phyloP scores from a whole-genome alignment of 2,797 vertebrate species.

The Danio aesculapii region DNA sequence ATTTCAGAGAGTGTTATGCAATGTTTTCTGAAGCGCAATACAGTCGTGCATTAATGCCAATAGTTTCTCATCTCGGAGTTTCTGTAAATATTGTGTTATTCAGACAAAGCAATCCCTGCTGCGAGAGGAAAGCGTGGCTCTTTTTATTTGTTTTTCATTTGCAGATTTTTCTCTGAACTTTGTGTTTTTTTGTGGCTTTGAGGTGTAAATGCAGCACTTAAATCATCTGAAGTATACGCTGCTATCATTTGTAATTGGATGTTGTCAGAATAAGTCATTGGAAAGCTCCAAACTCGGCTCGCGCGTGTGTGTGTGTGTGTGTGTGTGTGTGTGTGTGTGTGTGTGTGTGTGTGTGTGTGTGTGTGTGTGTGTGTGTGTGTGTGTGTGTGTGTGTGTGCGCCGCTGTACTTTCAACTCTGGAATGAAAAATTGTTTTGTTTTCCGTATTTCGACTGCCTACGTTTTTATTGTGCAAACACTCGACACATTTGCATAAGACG shows the following conservation, averaged over 20 bases:
- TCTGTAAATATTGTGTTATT: slow-evolving; percentile 8
- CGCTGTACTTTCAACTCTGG: slow-evolving; percentile 9
- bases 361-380: too few relatives aligned
- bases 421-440: slow-evolving; percentile 36
- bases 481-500: slow-evolving; percentile 35
- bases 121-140: not conserved
- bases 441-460: slow-evolving; percentile 20
- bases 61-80: slow-evolving; percentile 14
- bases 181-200: slow-evolving; percentile 13
- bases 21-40: not conserved
- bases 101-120: not conserved
- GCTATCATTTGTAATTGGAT: slow-evolving; percentile 46
- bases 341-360: too few relatives aligned
- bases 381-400: slow-evolving; percentile 15
- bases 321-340: too few relatives aligned
- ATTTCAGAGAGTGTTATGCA: slow-evolving; percentile 1
- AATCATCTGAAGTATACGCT: slow-evolving; percentile 28
- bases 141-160: slow-evolving; percentile 28
- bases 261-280: slow-evolving; percentile 42
- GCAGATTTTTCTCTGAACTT: slow-evolving; percentile 11
- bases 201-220: slow-evolving; percentile 44
- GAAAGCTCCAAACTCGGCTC: slow-evolving; percentile 16
- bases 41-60: not conserved
- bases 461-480: slow-evolving; percentile 30
- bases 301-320: too few relatives aligned